These are phyloP conservation scores for Smutsia gigantea DNA, from an alignment of 2,797 vertebrate species.

Conservation along the genomic window DNA sequence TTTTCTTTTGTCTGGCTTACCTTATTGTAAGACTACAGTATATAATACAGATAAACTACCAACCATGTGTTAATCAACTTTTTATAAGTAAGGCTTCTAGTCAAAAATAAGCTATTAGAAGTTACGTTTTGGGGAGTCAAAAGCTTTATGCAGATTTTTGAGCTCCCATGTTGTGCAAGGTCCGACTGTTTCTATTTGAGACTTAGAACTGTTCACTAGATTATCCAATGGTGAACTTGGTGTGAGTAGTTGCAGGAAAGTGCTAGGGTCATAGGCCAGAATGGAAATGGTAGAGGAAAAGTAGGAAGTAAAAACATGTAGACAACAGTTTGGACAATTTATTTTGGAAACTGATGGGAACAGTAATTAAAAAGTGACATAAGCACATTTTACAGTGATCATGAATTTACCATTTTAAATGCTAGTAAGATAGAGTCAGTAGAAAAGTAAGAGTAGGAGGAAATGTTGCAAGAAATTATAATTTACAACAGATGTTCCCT, in stretches of 20 bases:
- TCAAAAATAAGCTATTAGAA: too few relatives aligned
- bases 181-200: neutral
- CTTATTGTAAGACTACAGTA: too few relatives aligned
- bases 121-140: too few relatives aligned
- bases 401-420: neutral
- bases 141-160: too few relatives aligned
- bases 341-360: neutral
- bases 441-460: neutral
- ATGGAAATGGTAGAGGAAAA: neutral
- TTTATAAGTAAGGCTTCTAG: too few relatives aligned
- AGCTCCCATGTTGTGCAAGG: too few relatives aligned
- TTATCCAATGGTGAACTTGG: neutral
- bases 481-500: neutral
- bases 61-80: too few relatives aligned
- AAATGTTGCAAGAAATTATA: neutral
- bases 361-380: neutral
- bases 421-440: neutral
- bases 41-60: too few relatives aligned
- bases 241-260: neutral
- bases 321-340: neutral
- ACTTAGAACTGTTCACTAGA: neutral
- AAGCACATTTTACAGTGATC: neutral
- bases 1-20: too few relatives aligned
- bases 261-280: neutral
- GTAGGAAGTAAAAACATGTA: neutral